Evolutionary conservation across 1,140 invertebrate genomes (phyloP), one percentile per base, ranked within the genome.

Genomic region (Euglossa dilemma): DNA sequence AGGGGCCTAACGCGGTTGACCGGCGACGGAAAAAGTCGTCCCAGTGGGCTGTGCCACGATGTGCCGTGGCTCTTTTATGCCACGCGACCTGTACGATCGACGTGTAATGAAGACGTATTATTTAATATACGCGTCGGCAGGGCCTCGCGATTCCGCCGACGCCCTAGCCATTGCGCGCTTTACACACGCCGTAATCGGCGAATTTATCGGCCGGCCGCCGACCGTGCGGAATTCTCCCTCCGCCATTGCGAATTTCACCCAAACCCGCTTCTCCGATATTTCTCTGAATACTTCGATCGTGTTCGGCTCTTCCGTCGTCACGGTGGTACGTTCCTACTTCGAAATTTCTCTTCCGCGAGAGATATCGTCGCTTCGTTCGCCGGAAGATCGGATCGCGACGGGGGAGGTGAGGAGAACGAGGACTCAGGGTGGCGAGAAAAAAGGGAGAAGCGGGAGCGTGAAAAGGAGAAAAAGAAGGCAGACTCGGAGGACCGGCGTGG

Each of bases 401-500:
- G 50, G 28, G 36, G 23, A n/a, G n/a, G n/a, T n/a, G n/a, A n/a
- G n/a, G n/a, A n/a, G n/a, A n/a, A n/a, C 2, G n/a, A 43, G 36
- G 36, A 57, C 1, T 2, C 25, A 11, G 59, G 74, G 74, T 43
- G 72, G 69, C 23, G 25, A 67, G 59, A 61, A 64, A 69, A 47
- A 52, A 76, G 36, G 56, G 23, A 56, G 23, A 75, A 54, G 25
- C 2, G 14, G 18, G 6, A 71, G 75, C 28, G 74, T 75, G 63
- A 82, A 76, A 75, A 81, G 83, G 85, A 87, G 90, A 89, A 90
- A 91, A 89, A 91, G 84, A 92, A 91, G 92, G 88, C 80, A 79
- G 63, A 87, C 81, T 80, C 88, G 72, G 67, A 91, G 87, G 90
- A 83, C 67, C 84, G 76, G 73, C 83, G 85, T 87, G 69, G 91